phyloP scores from a whole-genome alignment of 2,113 vertebrate species.

The Halichoerus grypus region DNA sequence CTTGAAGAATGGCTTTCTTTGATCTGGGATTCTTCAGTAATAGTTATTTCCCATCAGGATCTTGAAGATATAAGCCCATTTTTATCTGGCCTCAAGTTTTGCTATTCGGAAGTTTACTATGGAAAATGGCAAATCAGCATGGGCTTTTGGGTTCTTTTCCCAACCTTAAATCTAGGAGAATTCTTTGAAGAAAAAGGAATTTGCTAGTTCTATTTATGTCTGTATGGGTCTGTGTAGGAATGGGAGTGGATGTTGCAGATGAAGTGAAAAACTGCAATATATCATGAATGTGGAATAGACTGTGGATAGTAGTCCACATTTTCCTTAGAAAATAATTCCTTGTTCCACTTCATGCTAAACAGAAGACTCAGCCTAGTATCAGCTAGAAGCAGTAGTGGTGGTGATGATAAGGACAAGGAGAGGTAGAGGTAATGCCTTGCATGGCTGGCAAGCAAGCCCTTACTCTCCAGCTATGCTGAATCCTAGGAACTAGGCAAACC shows the following conservation, averaged over 20 bases:
- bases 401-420: neutral
- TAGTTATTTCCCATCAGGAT: neutral
- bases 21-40: neutral
- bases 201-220: neutral
- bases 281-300: neutral
- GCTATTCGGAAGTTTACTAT: neutral
- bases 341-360: neutral
- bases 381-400: neutral
- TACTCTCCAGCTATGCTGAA: neutral
- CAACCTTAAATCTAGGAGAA: neutral
- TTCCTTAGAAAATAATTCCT: neutral
- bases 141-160: neutral
- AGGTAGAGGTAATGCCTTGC: neutral
- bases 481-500: neutral
- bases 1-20: neutral
- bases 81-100: neutral
- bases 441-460: neutral
- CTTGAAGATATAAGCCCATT: neutral
- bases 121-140: neutral
- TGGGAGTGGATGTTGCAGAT: no score
- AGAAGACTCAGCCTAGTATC: neutral
- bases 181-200: neutral
- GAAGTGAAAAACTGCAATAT: neutral
- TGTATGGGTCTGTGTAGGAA: neutral
- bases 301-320: neutral